A percentile compares a stretch with the other conserved stretches of the same genome.
These are phyloP conservation scores for Apotomis betuletana DNA, from an alignment of 2,888 invertebrate species.

Conservation along the genomic window DNA sequence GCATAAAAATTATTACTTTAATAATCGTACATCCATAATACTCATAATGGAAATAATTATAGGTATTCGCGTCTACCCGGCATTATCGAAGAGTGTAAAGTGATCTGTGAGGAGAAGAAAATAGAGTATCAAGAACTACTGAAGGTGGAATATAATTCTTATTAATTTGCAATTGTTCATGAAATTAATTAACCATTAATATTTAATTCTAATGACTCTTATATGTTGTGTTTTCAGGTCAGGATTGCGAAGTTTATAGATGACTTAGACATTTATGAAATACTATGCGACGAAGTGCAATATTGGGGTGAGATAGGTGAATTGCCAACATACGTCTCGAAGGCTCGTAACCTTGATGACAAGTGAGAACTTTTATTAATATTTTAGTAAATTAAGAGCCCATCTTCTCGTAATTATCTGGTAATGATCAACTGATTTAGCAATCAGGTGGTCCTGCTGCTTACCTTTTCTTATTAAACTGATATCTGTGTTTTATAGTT, in stretches of 20 bases:
- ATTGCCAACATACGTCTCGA: conserved; percentile 91
- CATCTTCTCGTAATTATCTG: too few relatives aligned
- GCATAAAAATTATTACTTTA: too few relatives aligned
- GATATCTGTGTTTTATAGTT: too few relatives aligned
- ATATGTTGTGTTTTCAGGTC: conserved; percentile 53
- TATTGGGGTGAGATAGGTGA: conserved; percentile 94
- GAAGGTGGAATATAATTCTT: conserved; percentile 68
- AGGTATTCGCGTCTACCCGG: conserved; percentile 91
- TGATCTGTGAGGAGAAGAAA: conserved; percentile 91
- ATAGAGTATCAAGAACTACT: conserved; percentile 93
- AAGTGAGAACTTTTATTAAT: conserved; percentile 63
- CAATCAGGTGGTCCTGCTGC: too few relatives aligned
- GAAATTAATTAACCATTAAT: too few relatives aligned
- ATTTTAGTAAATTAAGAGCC: not conserved
- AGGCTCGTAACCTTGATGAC: conserved; percentile 90
- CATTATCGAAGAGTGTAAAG: conserved; percentile 92
- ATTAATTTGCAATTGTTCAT: not conserved
- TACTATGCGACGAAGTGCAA: conserved; percentile 92
- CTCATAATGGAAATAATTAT: not conserved
- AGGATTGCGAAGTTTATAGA: conserved; percentile 92
- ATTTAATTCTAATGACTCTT: not conserved
- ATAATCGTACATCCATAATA: not conserved
- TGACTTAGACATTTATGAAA: conserved; percentile 90
- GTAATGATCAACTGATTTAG: too few relatives aligned
- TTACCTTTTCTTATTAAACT: too few relatives aligned